Evolutionary conservation across 2,888 invertebrate species (phyloP), one percentile per base, ranked within the genome.

Genomic region (Calameuta pallipes): DNA sequence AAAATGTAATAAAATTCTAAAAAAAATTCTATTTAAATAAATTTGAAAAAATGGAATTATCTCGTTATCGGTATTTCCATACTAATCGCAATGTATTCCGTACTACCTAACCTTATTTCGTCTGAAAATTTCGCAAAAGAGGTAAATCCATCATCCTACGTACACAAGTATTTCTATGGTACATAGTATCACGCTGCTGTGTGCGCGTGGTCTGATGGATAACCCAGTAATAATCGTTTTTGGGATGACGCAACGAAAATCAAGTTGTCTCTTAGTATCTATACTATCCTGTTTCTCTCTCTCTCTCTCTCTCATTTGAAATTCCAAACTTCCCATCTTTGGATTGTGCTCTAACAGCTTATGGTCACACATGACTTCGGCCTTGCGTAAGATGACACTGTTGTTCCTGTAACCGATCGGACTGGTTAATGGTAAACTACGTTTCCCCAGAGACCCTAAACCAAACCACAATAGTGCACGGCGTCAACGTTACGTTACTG

Each of bases 391-490:
- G 56, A 23, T 9, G 56, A 56, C 56, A 23, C 2, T 23, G 56
- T 23, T 23, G 23, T 77, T 78, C 77, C 80, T 73, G 76, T 77
- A 79, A 73, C 80, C 80, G 83, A 84, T 85, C 81, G 77, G 81
- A 80, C 81, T 23, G 56, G 56, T 84, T 81, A 83, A 83, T 82
- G 80, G 83, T 82, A 82, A 85, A 83, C 80, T 81, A 81, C 80
- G 80, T 78, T 83, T 81, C 84, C 83, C 83, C 71, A 73, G 86
- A 85, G 84, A 82, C 83, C 80, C 82, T 82, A 83, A 83, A 84
- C 83, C 82, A 83, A 80, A 81, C 79, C 79, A 75, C 78, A 78
- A 69, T 76, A 75, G 73, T 77, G 77, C 69, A 77, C 81, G 79
- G 74, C 69, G 77, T 75, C 9, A 56, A 23, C 9, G 56, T 56